phyloP scores from a whole-genome alignment of 2,113 vertebrate species.

The Osmerus eperlanus region DNA sequence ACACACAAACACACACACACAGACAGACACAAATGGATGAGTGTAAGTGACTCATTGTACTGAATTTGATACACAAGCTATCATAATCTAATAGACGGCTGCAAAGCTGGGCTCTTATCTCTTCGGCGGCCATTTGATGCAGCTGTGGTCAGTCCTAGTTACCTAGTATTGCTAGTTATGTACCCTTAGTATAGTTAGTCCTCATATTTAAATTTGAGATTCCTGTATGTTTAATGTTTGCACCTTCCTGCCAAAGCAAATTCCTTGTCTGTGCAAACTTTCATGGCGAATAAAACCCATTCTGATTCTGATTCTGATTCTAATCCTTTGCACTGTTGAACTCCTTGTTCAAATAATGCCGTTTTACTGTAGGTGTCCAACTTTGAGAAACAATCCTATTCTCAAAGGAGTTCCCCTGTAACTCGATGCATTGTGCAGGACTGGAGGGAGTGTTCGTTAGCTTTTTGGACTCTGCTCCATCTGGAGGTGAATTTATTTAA shows the following conservation, averaged over 20 bases:
- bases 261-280: too few species aligned
- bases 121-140: conserved; percentile 26
- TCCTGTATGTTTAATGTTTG: too few species aligned
- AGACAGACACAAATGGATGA: conserved; percentile 4
- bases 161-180: not conserved
- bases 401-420: conserved; percentile 18
- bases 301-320: too few species aligned
- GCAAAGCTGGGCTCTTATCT: conserved; percentile 11
- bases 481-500: conserved; percentile 60
- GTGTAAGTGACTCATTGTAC: conserved; percentile 21
- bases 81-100: conserved; percentile 11
- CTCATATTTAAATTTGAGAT: too few species aligned
- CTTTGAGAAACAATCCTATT: conserved; percentile 12
- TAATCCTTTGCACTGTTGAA: conserved; percentile 34
- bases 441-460: conserved; percentile 25
- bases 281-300: too few species aligned
- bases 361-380: not conserved
- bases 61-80: conserved; percentile 9
- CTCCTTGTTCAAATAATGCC: conserved; percentile 41
- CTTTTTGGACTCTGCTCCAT: conserved; percentile 21
- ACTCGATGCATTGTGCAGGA: conserved; percentile 28
- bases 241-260: too few species aligned
- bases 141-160: conserved; percentile 34
- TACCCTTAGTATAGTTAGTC: too few species aligned
- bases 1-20: conserved; percentile 7